Evolutionary conservation across 2,888 invertebrate species (phyloP), one percentile per base, ranked within the genome.

Genomic region (Smittia aterrima): DNA sequence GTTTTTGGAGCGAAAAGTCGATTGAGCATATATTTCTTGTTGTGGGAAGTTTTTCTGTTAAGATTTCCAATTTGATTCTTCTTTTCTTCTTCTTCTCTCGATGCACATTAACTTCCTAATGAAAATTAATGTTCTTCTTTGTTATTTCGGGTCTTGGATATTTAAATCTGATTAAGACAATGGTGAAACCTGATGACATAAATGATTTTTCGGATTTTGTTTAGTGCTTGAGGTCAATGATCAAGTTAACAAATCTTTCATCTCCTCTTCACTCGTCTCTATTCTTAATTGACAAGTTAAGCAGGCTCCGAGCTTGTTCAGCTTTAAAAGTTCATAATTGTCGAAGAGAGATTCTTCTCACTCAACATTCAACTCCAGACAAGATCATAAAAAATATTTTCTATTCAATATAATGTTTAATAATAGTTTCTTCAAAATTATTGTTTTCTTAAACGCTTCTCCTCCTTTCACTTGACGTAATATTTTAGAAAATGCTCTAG

Each of bases 1-100:
- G 11, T 24, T 40, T 72, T 72, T 72, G 72, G 72, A 72, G 72
- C 72, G 72, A 72, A 72, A 72, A 72, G 18, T 32, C n/a, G n/a
- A 38, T 41, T 40, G 67, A 20, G 18, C 18, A 32, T n/a, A n/a
- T n/a, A 1, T 18, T 72, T 72, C 38, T 58, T 22, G 11, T 54
- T 53, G 6, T 53, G 24, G n/a, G 41, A 27, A 38, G 22, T 53
- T 54, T n/a, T 32, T 53, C 40, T 20, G n/a, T 13, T 66, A 27
- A 66, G 66, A 66, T 66, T 66, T 64, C 64, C 64, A 64, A 64
- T 64, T 22, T 64, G 64, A 64, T 6, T 64, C 27, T 58, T n/a
- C 58, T 22, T 13, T 58, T 22, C 22, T 6, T 58, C 18, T 66
- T 32, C 66, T 24, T n/a, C 64, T 25, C 24, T 25, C 25, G 24